Evolutionary conservation across 1,140 invertebrate species (phyloP).

Genomic region (Dermatophagoides farinae): DNA sequence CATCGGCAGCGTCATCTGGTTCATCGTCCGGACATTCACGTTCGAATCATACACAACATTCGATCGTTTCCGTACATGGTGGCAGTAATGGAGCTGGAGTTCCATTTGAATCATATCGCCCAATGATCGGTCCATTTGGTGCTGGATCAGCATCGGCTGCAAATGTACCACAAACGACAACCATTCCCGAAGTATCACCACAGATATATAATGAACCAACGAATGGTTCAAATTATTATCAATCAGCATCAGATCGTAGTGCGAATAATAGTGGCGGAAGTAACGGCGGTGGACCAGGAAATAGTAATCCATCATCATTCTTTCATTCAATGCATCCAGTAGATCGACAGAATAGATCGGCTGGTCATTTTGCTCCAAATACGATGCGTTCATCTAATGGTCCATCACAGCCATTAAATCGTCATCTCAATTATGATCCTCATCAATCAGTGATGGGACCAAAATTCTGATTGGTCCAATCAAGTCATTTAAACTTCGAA

Average conservation of each 20-base stretch:
- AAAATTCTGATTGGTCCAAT: too few species aligned
- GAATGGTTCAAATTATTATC: background rate
- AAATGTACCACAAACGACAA: background rate
- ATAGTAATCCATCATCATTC: too few species aligned
- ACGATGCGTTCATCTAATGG: too few species aligned
- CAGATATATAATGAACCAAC: conserved; percentile 2
- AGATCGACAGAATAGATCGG: too few species aligned
- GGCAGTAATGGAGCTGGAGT: background rate
- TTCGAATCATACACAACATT: conserved; percentile 11
- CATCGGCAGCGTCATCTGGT: background rate
- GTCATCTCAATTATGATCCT: too few species aligned
- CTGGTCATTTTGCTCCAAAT: too few species aligned
- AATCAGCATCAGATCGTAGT: background rate
- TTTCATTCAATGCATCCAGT: too few species aligned
- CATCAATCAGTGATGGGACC: too few species aligned
- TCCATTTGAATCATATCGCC: background rate
- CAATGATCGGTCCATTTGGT: conserved; percentile 3
- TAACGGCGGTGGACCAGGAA: background rate
- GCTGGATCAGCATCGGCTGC: background rate
- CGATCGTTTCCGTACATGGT: conserved; percentile 4
- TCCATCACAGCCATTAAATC: too few species aligned
- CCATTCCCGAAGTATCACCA: background rate
- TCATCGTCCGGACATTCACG: background rate
- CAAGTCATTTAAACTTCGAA: too few species aligned
- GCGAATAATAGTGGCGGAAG: background rate